Conservation (phyloP, 2,888 invertebrate species). For the Andrena camellia region DNA sequence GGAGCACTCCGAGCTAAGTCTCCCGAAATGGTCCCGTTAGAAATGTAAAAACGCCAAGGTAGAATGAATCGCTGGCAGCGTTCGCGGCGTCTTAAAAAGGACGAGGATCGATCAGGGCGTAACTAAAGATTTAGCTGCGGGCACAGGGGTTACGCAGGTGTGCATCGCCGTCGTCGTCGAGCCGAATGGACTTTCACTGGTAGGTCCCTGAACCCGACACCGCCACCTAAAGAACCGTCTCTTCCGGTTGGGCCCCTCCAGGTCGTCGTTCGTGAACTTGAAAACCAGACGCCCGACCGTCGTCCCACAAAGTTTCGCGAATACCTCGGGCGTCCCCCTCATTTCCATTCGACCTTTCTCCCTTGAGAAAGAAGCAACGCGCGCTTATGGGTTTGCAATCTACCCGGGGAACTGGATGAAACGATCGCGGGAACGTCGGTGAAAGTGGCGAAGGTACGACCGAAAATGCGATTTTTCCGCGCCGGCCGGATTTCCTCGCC, state of each 20-base stretch:
- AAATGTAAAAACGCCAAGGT: not conserved
- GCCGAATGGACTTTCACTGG: conserved; percentile 81
- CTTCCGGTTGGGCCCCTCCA: conserved; percentile 62
- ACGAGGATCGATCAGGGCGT: not conserved
- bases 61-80: not conserved
- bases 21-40: not conserved
- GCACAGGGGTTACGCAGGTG: conserved; percentile 61
- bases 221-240: conserved; percentile 45
- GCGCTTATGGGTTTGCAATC: not conserved
- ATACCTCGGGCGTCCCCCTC: not conserved
- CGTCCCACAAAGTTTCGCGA: conserved; percentile 56
- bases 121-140: conserved; percentile 16
- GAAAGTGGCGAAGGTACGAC: conserved; percentile 39
- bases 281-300: conserved; percentile 64
- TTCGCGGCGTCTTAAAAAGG: not conserved
- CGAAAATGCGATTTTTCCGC: conserved; percentile 20
- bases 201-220: conserved; percentile 79
- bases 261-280: conserved; percentile 77
- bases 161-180: conserved; percentile 63
- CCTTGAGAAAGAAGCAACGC: not conserved
- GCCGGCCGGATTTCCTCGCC: not conserved
- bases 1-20: not conserved
- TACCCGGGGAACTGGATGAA: conserved; percentile 3
- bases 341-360: not conserved
- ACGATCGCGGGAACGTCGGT: not conserved